Percentiles rank a stretch among this genome's conserved stretches.
phyloP scores from a whole-genome alignment of 2,888 invertebrate genomes.

The Abrostola tripartita region DNA sequence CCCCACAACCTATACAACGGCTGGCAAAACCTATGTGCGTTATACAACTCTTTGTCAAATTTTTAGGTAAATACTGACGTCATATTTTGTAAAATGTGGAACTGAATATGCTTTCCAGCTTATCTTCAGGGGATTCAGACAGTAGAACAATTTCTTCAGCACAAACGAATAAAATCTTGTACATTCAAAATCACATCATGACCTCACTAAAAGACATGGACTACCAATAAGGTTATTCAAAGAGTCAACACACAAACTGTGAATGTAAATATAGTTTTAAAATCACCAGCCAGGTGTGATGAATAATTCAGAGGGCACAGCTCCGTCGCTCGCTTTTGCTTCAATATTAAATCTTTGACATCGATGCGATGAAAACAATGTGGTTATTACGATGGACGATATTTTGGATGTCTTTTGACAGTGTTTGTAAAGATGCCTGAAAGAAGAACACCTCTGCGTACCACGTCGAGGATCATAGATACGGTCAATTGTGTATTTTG shows the following conservation, averaged over 20 bases:
- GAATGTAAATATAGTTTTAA: conserved; percentile 65
- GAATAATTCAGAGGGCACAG: conserved; percentile 63
- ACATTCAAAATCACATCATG: conserved; percentile 28
- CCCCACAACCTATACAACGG: too few relatives aligned
- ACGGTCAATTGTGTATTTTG: too few relatives aligned
- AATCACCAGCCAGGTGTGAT: conserved; percentile 60
- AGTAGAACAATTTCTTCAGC: too few relatives aligned
- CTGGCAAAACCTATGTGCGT: too few relatives aligned
- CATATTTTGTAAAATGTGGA: too few relatives aligned
- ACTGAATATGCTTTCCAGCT: too few relatives aligned
- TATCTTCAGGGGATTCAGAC: too few relatives aligned
- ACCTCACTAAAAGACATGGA: conserved; percentile 25
- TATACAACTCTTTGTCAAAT: too few relatives aligned
- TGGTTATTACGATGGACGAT: conserved; percentile 44
- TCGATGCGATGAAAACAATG: conserved; percentile 67
- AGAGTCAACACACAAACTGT: conserved; percentile 50
- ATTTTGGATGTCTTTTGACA: background rate
- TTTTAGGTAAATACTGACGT: too few relatives aligned
- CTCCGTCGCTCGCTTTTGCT: conserved; percentile 56
- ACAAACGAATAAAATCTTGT: background rate
- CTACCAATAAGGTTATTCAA: conserved; percentile 40
- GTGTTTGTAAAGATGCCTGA: background rate
- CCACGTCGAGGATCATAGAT: too few relatives aligned
- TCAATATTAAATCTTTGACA: conserved; percentile 70
- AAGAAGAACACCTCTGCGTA: too few relatives aligned